phyloP scores from a whole-genome alignment of 2,113 vertebrate species.

The Brachypteracias leptosomus region DNA sequence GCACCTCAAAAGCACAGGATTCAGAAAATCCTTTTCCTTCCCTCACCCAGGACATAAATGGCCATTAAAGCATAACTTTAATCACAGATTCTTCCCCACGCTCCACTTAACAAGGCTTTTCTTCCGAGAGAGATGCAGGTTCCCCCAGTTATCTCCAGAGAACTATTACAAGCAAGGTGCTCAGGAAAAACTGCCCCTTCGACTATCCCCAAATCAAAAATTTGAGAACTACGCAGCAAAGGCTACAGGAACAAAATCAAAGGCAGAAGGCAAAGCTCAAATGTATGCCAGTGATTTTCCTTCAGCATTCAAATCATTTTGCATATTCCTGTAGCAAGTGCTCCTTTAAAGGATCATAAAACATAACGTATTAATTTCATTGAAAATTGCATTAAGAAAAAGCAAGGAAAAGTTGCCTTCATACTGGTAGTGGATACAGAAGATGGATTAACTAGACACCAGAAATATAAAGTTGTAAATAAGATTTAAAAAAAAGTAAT shows the following conservation, averaged over 20 bases:
- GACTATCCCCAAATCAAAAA: background rate
- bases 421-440: background rate
- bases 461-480: background rate
- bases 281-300: background rate
- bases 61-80: background rate
- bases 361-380: background rate
- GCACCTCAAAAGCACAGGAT: background rate
- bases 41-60: background rate
- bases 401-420: background rate
- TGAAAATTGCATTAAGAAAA: background rate
- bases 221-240: background rate
- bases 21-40: background rate
- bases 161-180: no score
- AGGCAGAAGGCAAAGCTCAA: background rate
- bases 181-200: background rate
- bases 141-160: background rate
- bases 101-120: background rate
- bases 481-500: background rate
- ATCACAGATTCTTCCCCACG: background rate
- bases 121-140: accelerated
- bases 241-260: background rate
- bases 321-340: background rate
- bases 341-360: background rate
- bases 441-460: background rate
- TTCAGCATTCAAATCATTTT: background rate